phyloP scores from a whole-genome alignment of 2,797 vertebrate species.

The Paedocypris micromegethes region DNA sequence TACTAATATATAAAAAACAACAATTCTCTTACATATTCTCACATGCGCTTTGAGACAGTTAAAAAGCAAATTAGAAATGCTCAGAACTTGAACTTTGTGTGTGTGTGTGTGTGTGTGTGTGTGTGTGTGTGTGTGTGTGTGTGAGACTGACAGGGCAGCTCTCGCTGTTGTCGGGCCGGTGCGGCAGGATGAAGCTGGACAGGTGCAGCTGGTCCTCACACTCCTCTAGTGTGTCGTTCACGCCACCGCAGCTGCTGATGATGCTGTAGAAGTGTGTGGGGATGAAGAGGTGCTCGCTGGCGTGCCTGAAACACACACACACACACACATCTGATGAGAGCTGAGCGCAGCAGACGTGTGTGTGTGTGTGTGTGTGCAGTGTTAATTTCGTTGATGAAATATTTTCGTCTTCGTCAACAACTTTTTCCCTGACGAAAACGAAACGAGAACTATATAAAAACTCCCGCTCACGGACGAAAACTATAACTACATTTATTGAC shows the following conservation, averaged over 20 bases:
- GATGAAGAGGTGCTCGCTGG: constrained; percentile 67
- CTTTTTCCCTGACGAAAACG: too few relatives aligned
- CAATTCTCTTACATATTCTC: too few relatives aligned
- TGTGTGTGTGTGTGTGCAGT: too few relatives aligned
- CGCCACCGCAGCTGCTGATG: constrained; percentile 82
- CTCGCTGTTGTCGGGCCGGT: constrained; percentile 81
- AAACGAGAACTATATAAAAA: too few relatives aligned
- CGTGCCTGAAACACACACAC: constrained; percentile 61
- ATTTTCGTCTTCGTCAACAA: too few relatives aligned
- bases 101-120: constrained; percentile 3
- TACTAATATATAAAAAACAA: too few relatives aligned
- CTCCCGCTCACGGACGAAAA: too few relatives aligned
- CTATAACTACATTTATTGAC: too few relatives aligned
- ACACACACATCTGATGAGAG: not conserved
- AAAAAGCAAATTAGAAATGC: too few relatives aligned
- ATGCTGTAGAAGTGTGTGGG: constrained; percentile 87
- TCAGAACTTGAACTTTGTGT: not conserved
- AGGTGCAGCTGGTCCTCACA: constrained; percentile 76
- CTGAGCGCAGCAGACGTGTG: too few relatives aligned
- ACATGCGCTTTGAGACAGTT: too few relatives aligned
- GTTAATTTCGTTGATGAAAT: too few relatives aligned
- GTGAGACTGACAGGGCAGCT: constrained; percentile 78
- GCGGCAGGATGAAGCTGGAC: constrained; percentile 81
- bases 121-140: constrained; percentile 1
- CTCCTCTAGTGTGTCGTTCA: constrained; percentile 80